Percentiles rank a stretch among this genome's conserved stretches.
Conservation (phyloP, 1,140 invertebrate genomes). For the Lerema accius region DNA sequence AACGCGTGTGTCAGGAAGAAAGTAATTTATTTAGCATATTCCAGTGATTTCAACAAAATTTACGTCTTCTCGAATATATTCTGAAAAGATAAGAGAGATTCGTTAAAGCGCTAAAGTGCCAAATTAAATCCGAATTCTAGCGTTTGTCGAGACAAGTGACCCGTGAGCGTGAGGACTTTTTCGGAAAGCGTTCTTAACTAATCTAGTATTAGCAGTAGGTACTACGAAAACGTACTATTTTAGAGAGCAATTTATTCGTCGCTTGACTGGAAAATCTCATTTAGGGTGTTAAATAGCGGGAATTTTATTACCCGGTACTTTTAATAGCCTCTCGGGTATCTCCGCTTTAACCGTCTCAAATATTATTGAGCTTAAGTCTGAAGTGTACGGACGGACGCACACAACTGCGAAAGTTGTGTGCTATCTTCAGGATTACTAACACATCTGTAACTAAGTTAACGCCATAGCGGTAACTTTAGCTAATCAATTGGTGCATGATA, state of each 20-base stretch:
- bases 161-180: not conserved
- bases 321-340: slow-evolving; percentile 15
- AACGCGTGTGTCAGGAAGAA: too few relatives aligned
- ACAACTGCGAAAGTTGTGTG: not conserved
- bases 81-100: not conserved
- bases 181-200: slow-evolving; percentile 6
- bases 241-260: slow-evolving; percentile 21
- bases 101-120: not conserved
- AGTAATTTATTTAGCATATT: too few relatives aligned
- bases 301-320: slow-evolving; percentile 22
- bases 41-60: too few relatives aligned
- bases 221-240: slow-evolving; percentile 6
- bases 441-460: not conserved
- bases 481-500: too few relatives aligned
- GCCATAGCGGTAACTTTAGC: too few relatives aligned
- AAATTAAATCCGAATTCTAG: not conserved
- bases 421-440: not conserved
- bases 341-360: slow-evolving; percentile 23
- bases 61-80: not conserved
- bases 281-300: slow-evolving; percentile 20
- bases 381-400: not conserved
- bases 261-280: slow-evolving; percentile 29
- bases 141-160: not conserved
- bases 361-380: slow-evolving; percentile 8
- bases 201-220: slow-evolving; percentile 14